Percentiles rank a stretch among this genome's conserved stretches.
Evolutionary conservation across 2,888 invertebrate species (phyloP).

Genomic region (Mythimna ferrago): DNA sequence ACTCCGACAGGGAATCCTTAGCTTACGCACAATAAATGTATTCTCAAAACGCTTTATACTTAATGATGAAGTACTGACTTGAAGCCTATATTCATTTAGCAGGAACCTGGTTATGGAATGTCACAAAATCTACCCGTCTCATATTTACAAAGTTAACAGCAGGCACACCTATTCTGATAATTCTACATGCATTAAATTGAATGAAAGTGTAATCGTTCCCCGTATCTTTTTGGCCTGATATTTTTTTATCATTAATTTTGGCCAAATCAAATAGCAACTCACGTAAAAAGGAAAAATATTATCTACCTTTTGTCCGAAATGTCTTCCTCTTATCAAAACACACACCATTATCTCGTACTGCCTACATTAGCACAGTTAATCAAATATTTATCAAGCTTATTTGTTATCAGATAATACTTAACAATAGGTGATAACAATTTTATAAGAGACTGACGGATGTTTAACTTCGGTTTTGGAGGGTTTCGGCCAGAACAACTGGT

Average conservation of each 20-base stretch:
- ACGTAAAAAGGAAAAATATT: not conserved
- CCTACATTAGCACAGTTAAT: constrained; percentile 36
- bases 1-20: too few species aligned
- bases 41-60: too few species aligned
- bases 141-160: not conserved
- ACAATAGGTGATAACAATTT: constrained; percentile 36
- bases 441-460: not conserved
- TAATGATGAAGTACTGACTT: too few species aligned
- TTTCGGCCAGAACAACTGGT: too few species aligned
- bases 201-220: constrained; percentile 25
- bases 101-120: too few species aligned
- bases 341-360: constrained; percentile 30
- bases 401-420: constrained; percentile 40
- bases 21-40: too few species aligned
- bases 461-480: too few species aligned
- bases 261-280: constrained; percentile 14
- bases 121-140: not conserved
- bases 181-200: constrained; percentile 1
- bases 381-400: constrained; percentile 44
- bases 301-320: not conserved
- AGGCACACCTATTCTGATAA: constrained; percentile 14
- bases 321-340: constrained; percentile 44
- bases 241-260: constrained; percentile 6
- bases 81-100: too few species aligned
- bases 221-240: not conserved